These are phyloP conservation scores for Tenthredo distinguenda DNA, from an alignment of 2,888 invertebrate genomes.

Conservation along the genomic window DNA sequence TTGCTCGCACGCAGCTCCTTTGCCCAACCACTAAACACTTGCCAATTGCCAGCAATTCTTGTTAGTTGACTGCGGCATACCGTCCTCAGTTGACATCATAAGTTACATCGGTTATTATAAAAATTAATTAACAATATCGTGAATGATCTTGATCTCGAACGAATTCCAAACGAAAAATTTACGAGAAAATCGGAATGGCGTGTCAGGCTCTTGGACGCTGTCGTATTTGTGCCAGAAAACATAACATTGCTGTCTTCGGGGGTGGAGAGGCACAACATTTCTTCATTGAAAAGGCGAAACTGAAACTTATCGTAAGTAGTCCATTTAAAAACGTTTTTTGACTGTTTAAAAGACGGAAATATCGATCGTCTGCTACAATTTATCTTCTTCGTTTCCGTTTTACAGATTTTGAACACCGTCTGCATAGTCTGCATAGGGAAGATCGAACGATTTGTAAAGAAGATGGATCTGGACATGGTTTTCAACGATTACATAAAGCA, in stretches of 20 bases:
- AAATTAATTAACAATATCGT: neutral
- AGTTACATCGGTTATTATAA: neutral
- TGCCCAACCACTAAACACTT: neutral
- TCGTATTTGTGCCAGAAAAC: slow-evolving; percentile 56
- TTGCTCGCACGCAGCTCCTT: neutral
- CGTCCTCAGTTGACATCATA: neutral
- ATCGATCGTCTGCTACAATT: neutral
- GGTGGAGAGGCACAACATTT: slow-evolving; percentile 55
- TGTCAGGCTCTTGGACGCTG: slow-evolving; percentile 58
- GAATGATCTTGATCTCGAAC: neutral
- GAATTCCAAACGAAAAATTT: neutral
- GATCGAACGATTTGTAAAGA: slow-evolving; percentile 54
- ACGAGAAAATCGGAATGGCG: slow-evolving; percentile 54
- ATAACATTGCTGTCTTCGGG: slow-evolving; percentile 57
- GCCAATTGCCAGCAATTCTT: neutral
- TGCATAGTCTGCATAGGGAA: slow-evolving; percentile 57
- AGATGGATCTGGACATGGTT: slow-evolving; percentile 15
- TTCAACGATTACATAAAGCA: slow-evolving; percentile 30
- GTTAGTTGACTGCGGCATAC: neutral
- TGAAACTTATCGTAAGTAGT: slow-evolving; percentile 57
- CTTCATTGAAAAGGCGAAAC: slow-evolving; percentile 56
- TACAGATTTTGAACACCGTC: slow-evolving; percentile 60
- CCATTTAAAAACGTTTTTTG: neutral
- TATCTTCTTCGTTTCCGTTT: neutral
- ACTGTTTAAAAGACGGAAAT: neutral